These are phyloP conservation scores for Drosophila stalkeri DNA, from an alignment of 2,888 invertebrate genomes.

Conservation along the genomic window DNA sequence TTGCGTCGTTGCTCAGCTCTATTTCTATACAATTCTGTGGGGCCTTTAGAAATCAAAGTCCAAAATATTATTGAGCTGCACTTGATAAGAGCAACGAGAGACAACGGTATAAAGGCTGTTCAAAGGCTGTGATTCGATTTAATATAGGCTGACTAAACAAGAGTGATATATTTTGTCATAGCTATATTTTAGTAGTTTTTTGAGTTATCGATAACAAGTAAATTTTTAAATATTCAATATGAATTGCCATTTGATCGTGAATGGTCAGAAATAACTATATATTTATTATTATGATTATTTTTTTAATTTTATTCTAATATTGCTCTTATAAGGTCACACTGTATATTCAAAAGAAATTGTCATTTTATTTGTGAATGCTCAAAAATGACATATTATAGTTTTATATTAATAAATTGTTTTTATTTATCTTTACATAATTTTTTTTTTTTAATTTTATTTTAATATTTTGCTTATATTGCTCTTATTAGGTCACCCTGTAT, in stretches of 20 bases:
- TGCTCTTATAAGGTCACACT: not conserved
- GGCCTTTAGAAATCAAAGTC: constrained; percentile 35
- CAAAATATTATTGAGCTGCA: not conserved
- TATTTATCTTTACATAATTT: too few relatives aligned
- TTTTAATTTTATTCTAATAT: not conserved
- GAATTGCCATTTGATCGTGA: not conserved
- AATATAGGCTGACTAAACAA: not conserved
- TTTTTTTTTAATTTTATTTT: too few relatives aligned
- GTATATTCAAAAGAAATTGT: not conserved
- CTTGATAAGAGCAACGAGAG: constrained; percentile 24
- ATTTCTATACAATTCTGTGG: constrained; percentile 17
- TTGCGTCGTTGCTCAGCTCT: constrained; percentile 9
- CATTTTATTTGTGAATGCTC: too few relatives aligned
- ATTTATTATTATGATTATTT: too few relatives aligned
- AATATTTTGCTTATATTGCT: too few relatives aligned
- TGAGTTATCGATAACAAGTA: not conserved
- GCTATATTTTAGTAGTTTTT: not conserved
- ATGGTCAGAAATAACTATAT: not conserved
- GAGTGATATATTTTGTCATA: not conserved
- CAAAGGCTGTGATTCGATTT: not conserved
- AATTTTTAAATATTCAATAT: not conserved
- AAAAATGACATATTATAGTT: too few relatives aligned
- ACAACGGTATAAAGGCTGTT: not conserved
- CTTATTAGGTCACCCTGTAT: too few relatives aligned
- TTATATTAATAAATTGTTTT: too few relatives aligned